phyloP scores from a whole-genome alignment of 2,797 vertebrate species.

The Sebastes hubbsi region DNA sequence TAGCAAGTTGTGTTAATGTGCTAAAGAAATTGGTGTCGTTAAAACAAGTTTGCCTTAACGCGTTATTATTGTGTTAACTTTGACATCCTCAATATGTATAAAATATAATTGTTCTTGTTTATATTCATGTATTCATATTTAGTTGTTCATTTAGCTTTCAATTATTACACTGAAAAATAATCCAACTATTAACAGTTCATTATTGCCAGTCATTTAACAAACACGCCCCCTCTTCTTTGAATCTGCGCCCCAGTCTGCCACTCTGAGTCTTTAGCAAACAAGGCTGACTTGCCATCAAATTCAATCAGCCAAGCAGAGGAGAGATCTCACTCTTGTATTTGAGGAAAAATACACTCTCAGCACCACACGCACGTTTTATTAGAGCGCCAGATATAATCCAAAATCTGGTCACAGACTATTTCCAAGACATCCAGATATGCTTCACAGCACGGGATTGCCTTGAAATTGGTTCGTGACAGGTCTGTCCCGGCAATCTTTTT shows the following conservation, averaged over 20 bases:
- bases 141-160: too few species aligned
- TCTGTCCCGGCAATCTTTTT: slow-evolving; percentile 13
- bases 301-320: neutral
- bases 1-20: too few species aligned
- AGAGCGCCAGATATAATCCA: slow-evolving; percentile 12
- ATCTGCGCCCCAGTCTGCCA: neutral
- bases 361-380: neutral
- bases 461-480: slow-evolving; percentile 16
- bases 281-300: neutral
- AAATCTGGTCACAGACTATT: slow-evolving; percentile 22
- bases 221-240: neutral
- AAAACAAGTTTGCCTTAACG: too few species aligned
- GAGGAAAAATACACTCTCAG: neutral
- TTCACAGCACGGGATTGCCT: slow-evolving; percentile 1
- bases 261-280: neutral
- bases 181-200: too few species aligned
- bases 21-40: too few species aligned
- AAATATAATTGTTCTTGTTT: too few species aligned
- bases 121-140: too few species aligned
- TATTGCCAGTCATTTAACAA: neutral
- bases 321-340: neutral
- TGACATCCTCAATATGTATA: accelerated
- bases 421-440: slow-evolving; percentile 2
- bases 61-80: too few species aligned
- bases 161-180: too few species aligned